Percentiles rank a stretch among this genome's conserved stretches.
phyloP scores from a whole-genome alignment of 2,888 invertebrate genomes.

The Eupithecia centaureata region DNA sequence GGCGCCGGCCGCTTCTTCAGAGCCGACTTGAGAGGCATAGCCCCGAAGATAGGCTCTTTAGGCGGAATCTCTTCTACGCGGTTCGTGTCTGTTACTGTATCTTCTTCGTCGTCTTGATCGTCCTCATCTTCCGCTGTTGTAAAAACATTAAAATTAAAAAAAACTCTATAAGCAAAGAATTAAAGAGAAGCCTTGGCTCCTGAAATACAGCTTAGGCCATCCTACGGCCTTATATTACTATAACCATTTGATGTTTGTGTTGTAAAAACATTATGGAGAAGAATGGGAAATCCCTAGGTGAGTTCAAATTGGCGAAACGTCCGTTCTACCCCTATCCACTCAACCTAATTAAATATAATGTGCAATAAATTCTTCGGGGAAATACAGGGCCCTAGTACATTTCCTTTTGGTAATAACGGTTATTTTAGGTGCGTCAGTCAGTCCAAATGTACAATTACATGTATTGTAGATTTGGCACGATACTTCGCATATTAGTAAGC shows the following conservation, averaged over 20 bases:
- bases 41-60: conserved; percentile 95
- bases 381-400: conserved; percentile 9
- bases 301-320: background rate
- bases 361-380: conserved; percentile 3
- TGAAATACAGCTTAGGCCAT: background rate
- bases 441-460: no score
- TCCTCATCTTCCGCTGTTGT: conserved; percentile 81
- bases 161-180: background rate
- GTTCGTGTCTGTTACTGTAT: conserved; percentile 88
- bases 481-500: conserved; percentile 25
- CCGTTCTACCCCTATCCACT: background rate
- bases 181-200: background rate
- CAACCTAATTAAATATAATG: background rate
- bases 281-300: background rate
- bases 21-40: conserved; percentile 96
- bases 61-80: conserved; percentile 96
- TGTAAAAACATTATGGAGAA: no score
- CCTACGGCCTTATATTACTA: no score
- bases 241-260: no score
- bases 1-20: conserved; percentile 92
- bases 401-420: conserved; percentile 14
- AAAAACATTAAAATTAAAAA: background rate
- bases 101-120: conserved; percentile 87
- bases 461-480: conserved; percentile 29
- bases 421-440: conserved; percentile 18